Conservation (phyloP, 2,888 invertebrate genomes). For the Cheilosia grossa region DNA sequence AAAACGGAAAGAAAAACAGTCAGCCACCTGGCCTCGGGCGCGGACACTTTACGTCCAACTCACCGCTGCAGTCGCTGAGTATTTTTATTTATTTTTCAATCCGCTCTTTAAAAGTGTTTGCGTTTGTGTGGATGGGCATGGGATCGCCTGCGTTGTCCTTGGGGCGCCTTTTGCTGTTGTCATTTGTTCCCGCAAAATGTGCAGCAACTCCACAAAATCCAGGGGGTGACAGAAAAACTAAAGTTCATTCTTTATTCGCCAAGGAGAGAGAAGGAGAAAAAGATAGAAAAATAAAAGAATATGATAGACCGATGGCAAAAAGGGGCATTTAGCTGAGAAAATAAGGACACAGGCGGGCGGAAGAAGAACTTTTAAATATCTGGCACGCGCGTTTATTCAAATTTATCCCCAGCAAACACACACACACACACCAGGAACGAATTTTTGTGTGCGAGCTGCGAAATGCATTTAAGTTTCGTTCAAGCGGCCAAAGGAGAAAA, state of each 20-base stretch:
- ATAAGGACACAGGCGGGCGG: slow-evolving; percentile 8
- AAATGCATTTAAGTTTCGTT: slow-evolving; percentile 71
- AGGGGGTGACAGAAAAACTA: slow-evolving; percentile 30
- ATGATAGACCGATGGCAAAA: background rate
- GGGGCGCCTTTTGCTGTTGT: slow-evolving; percentile 52
- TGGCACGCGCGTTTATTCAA: slow-evolving; percentile 62
- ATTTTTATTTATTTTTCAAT: slow-evolving; percentile 50
- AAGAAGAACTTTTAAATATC: slow-evolving; percentile 50
- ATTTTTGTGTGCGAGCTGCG: slow-evolving; percentile 46
- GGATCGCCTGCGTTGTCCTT: slow-evolving; percentile 44
- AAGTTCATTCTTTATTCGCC: slow-evolving; percentile 37
- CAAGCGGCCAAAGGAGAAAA: slow-evolving; percentile 62
- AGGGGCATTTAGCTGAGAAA: slow-evolving; percentile 16
- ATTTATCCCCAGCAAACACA: slow-evolving; percentile 45
- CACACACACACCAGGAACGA: too few species aligned
- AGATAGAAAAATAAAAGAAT: background rate
- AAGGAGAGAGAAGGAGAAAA: background rate
- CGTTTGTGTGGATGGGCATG: slow-evolving; percentile 9
- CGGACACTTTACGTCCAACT: slow-evolving; percentile 59
- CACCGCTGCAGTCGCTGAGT: slow-evolving; percentile 50
- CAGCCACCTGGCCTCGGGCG: slow-evolving; percentile 68
- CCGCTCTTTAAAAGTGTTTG: background rate
- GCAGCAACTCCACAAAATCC: slow-evolving; percentile 42
- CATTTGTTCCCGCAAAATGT: slow-evolving; percentile 51
- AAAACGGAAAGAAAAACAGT: slow-evolving; percentile 52